Conservation (phyloP, 2,888 invertebrate genomes). For the Calliphora vomitoria region DNA sequence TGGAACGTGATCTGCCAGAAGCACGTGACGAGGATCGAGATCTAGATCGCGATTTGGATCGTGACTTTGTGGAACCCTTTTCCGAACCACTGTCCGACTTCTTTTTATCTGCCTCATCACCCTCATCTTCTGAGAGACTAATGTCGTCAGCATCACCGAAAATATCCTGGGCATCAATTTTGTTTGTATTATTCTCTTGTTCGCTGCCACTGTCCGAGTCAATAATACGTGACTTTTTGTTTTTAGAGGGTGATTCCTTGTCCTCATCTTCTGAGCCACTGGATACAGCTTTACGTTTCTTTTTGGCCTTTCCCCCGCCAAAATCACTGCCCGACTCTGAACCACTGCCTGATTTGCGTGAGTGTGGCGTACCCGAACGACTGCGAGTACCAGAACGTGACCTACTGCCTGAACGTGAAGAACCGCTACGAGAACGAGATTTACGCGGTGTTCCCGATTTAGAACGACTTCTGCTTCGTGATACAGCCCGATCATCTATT, state of each 20-base stretch:
- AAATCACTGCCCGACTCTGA: conserved; percentile 82
- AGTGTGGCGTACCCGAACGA: conserved; percentile 76
- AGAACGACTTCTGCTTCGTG: conserved; percentile 78
- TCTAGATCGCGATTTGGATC: conserved; percentile 77
- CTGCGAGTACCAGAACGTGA: conserved; percentile 77
- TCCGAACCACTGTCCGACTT: conserved; percentile 79
- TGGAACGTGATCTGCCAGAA: conserved; percentile 74
- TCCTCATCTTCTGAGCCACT: conserved; percentile 85
- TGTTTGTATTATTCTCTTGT: conserved; percentile 76
- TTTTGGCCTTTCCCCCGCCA: conserved; percentile 81
- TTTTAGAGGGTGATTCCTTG: conserved; percentile 81
- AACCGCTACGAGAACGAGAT: conserved; percentile 64
- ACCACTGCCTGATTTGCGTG: conserved; percentile 79
- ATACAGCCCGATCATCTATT: conserved; percentile 85
- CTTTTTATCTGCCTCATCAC: conserved; percentile 78
- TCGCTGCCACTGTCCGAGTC: conserved; percentile 90
- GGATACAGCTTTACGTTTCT: conserved; percentile 85
- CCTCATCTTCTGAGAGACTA: conserved; percentile 92
- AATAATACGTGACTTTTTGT: conserved; percentile 86
- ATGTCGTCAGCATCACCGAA: conserved; percentile 98
- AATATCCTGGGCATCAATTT: conserved; percentile 89
- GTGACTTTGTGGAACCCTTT: conserved; percentile 80
- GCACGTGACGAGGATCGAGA: conserved; percentile 75
- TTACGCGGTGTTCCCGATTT: conserved; percentile 75
- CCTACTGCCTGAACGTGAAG: conserved; percentile 77